These are phyloP conservation scores for Eudyptes chrysolophus DNA, from an alignment of 2,113 vertebrate genomes.

Conservation along the genomic window DNA sequence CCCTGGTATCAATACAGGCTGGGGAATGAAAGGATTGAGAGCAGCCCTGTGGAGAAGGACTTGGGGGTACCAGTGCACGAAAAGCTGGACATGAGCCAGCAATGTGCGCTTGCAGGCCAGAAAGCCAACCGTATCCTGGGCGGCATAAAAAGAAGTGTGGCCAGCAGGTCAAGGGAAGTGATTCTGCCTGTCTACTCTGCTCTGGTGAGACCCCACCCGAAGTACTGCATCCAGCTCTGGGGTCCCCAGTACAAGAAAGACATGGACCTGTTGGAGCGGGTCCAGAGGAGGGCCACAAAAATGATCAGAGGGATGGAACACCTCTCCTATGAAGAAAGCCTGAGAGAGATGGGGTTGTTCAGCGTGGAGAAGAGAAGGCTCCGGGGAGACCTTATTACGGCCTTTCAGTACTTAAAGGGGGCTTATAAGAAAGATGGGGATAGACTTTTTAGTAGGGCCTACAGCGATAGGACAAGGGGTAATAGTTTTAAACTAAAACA, in stretches of 20 bases:
- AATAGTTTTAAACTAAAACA: neutral
- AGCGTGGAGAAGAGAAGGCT: neutral
- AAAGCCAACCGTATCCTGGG: neutral
- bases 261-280: neutral
- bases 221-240: neutral
- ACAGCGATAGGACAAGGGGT: fast-evolving
- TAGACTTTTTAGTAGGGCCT: neutral
- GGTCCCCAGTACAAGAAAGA: neutral
- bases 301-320: neutral
- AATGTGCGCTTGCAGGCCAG: neutral
- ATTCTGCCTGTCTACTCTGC: neutral
- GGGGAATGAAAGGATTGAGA: fast-evolving
- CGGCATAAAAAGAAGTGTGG: neutral
- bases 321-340: too few relatives aligned
- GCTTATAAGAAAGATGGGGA: neutral
- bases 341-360: neutral
- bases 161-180: neutral
- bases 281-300: neutral
- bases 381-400: fast-evolving
- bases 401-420: neutral
- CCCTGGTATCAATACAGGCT: neutral
- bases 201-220: neutral
- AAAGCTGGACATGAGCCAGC: neutral
- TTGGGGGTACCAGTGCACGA: neutral
- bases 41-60: neutral